phyloP scores from a whole-genome alignment of 2,888 invertebrate genomes.

The Hartigia nigra region DNA sequence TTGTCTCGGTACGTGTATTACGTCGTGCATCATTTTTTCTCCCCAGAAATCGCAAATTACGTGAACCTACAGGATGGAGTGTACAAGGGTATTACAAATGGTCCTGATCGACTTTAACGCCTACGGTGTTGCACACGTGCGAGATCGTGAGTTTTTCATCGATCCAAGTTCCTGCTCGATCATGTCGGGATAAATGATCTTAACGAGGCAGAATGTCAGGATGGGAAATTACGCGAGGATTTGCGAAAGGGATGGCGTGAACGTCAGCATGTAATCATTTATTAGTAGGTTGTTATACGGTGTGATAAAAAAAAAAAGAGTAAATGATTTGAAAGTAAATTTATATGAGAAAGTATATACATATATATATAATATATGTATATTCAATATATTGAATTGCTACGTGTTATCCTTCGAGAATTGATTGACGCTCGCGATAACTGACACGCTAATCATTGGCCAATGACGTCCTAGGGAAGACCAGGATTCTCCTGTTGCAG shows the following conservation, averaged over 20 bases:
- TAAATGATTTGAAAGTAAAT: background rate
- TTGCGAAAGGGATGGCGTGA: background rate
- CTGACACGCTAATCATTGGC: constrained; percentile 7
- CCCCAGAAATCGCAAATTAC: background rate
- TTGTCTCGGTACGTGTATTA: background rate
- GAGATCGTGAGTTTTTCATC: background rate
- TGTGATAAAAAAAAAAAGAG: background rate
- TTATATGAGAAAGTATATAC: background rate
- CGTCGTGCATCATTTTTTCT: background rate
- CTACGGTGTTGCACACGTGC: background rate
- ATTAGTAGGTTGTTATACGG: background rate
- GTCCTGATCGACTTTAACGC: background rate
- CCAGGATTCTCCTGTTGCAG: constrained; percentile 4
- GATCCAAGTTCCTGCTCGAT: background rate
- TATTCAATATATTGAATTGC: no score
- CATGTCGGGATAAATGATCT: background rate
- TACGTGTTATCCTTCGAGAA: background rate
- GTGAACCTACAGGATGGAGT: background rate
- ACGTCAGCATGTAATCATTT: background rate
- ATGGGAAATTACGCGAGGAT: background rate
- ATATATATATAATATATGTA: background rate
- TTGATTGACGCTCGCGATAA: background rate
- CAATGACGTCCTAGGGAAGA: constrained; percentile 18
- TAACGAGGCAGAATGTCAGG: background rate
- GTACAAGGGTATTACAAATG: background rate